Percentiles rank a stretch among this genome's conserved stretches.
phyloP scores from a whole-genome alignment of 2,797 vertebrate genomes.

The Sebastes oblongus region DNA sequence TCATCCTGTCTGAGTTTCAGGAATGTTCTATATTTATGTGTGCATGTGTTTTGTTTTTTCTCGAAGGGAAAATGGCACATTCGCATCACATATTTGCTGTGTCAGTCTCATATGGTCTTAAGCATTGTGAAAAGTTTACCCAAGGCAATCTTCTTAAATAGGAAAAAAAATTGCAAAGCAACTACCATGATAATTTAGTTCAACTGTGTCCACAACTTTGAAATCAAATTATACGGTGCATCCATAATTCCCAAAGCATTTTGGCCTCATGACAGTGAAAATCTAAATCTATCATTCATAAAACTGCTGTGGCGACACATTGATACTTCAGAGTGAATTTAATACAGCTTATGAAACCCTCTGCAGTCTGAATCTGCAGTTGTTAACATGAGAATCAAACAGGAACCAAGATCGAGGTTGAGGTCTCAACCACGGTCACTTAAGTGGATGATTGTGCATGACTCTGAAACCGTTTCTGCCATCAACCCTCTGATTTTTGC shows the following conservation, averaged over 20 bases:
- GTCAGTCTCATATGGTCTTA: slow-evolving; percentile 1
- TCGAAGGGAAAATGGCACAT: not conserved
- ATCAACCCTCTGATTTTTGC: not conserved
- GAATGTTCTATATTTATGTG: not conserved
- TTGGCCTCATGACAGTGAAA: not conserved
- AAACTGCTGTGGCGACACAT: not conserved
- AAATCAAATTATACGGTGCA: slow-evolving; percentile 26
- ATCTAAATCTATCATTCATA: not conserved
- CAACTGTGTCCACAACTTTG: slow-evolving; percentile 25
- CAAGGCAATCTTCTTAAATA: not conserved
- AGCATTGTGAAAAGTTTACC: not conserved
- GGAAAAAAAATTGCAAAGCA: not conserved
- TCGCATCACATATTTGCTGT: slow-evolving; percentile 16
- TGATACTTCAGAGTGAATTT: not conserved
- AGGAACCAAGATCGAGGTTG: not conserved
- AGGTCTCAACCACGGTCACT: not conserved
- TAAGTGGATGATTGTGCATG: not conserved
- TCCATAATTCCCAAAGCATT: not conserved
- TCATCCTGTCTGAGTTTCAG: not conserved
- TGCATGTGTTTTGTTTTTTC: not conserved
- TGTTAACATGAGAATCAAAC: slow-evolving; percentile 1
- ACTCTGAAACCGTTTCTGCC: not conserved
- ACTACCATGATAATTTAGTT: slow-evolving; percentile 4
- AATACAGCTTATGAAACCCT: slow-evolving; percentile 10
- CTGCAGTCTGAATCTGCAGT: not conserved